Conservation (phyloP, 2,113 vertebrate genomes). For the Bagarius yarrelli region DNA sequence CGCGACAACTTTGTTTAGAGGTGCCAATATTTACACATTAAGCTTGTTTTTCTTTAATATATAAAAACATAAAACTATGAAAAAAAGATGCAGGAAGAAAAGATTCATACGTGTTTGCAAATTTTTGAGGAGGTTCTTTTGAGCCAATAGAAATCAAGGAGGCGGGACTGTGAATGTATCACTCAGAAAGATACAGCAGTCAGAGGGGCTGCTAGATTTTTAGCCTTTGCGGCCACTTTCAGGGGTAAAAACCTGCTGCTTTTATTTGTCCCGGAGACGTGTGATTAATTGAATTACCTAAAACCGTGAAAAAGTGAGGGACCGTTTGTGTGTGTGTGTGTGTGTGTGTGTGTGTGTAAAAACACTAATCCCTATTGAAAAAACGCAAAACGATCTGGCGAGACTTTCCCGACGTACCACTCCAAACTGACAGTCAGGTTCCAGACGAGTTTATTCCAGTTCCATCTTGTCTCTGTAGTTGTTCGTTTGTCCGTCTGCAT, state of each 20-base stretch:
- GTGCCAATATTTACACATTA: too few relatives aligned
- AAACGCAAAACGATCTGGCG: not conserved
- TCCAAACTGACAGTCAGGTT: conserved; percentile 39
- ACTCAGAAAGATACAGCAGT: not conserved
- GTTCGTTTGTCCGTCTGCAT: not conserved
- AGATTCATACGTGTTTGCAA: not conserved
- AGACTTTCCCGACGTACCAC: conserved; percentile 39
- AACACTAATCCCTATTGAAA: too few relatives aligned
- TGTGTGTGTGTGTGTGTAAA: too few relatives aligned
- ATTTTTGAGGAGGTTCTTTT: not conserved
- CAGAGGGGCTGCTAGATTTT: not conserved
- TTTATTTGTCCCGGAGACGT: too few relatives aligned
- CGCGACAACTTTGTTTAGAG: too few relatives aligned
- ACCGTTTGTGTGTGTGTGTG: too few relatives aligned
- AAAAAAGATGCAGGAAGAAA: not conserved
- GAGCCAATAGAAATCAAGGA: not conserved
- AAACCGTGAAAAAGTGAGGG: too few relatives aligned
- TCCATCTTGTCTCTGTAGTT: conserved; percentile 25
- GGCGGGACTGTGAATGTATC: not conserved
- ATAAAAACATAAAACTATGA: too few relatives aligned
- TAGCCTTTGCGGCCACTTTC: too few relatives aligned
- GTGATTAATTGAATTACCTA: too few relatives aligned
- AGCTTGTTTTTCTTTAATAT: too few relatives aligned
- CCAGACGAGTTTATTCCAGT: not conserved
- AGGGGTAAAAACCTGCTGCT: too few relatives aligned